Evolutionary conservation across 2,113 vertebrate species (phyloP).

Genomic region (Zapornia atra): DNA sequence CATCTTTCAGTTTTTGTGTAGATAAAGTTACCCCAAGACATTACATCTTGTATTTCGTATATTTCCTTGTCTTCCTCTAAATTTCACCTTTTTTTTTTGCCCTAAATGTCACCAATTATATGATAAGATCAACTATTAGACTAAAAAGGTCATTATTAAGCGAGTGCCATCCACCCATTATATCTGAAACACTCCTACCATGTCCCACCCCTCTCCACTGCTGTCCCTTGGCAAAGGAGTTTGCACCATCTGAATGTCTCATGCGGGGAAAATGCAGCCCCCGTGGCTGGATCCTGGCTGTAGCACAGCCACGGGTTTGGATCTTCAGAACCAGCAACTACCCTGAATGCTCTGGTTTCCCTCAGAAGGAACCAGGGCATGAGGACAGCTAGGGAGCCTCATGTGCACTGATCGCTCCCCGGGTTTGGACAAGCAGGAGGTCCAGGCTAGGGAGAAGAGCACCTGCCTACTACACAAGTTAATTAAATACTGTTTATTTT

Average conservation of each 20-base stretch:
- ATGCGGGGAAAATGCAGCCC: background rate
- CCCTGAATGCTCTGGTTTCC: background rate
- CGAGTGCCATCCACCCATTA: background rate
- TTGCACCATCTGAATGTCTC: background rate
- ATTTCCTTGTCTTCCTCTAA: background rate
- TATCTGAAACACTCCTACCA: background rate
- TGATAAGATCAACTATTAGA: background rate
- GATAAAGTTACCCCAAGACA: background rate
- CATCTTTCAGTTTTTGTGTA: background rate
- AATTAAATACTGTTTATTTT: background rate
- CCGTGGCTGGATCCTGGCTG: fast-evolving
- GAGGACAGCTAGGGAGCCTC: background rate
- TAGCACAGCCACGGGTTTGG: background rate
- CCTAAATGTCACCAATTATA: background rate
- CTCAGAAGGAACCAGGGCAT: background rate
- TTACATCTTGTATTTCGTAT: background rate
- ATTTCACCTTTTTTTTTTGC: background rate
- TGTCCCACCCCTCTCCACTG: background rate
- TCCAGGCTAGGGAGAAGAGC: background rate
- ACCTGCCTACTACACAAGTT: background rate
- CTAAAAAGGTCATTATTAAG: background rate
- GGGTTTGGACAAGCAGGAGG: background rate
- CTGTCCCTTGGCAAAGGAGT: background rate
- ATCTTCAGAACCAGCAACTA: background rate
- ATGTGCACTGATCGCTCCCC: background rate